phyloP scores from a whole-genome alignment of 2,888 invertebrate genomes.

The Tenthredo scrophulariae region DNA sequence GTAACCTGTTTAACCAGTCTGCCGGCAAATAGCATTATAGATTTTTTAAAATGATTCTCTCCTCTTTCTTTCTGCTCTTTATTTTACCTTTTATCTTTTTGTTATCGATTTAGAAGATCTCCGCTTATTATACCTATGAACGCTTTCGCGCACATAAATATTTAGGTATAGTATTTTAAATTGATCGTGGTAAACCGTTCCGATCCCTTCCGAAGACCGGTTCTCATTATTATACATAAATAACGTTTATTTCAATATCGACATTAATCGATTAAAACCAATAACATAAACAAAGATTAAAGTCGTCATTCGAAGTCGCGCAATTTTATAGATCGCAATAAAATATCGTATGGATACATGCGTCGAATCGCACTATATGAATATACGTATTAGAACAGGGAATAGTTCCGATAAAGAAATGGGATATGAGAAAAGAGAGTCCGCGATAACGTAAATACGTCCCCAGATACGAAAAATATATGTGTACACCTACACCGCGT shows the following conservation, averaged over 20 bases:
- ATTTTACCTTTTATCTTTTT: background rate
- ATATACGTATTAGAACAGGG: background rate
- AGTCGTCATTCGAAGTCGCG: background rate
- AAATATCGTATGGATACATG: background rate
- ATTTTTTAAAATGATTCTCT: slow-evolving; percentile 63
- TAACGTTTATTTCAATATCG: background rate
- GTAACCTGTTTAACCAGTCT: slow-evolving; percentile 76
- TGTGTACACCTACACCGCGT: background rate
- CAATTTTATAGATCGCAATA: background rate
- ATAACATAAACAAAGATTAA: background rate
- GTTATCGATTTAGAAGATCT: slow-evolving; percentile 3
- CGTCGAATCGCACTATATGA: background rate
- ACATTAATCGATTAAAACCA: background rate
- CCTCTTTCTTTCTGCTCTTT: slow-evolving; percentile 59
- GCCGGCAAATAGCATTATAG: slow-evolving; percentile 64
- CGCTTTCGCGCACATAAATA: background rate
- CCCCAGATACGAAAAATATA: background rate
- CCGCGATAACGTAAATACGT: background rate
- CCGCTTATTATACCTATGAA: background rate
- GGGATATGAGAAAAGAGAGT: background rate
- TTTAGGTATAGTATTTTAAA: background rate
- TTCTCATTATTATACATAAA: background rate
- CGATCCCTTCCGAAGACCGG: background rate
- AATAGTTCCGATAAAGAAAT: slow-evolving; percentile 22
- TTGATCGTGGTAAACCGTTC: background rate